phyloP scores from a whole-genome alignment of 2,113 vertebrate genomes.

The Larimichthys crocea region DNA sequence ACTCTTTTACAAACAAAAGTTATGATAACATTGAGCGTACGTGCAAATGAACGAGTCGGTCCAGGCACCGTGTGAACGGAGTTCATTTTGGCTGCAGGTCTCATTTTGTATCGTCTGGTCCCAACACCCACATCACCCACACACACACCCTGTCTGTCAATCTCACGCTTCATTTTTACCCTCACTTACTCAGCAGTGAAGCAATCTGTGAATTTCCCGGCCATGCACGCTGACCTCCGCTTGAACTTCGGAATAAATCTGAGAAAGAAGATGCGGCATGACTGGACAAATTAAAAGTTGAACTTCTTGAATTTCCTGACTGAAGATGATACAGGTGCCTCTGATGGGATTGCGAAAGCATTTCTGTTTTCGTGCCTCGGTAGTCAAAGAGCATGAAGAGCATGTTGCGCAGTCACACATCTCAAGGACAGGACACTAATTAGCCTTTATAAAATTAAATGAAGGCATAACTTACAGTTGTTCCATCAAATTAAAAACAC shows the following conservation, averaged over 20 bases:
- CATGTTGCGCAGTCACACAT: slow-evolving; percentile 32
- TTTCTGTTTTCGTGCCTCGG: slow-evolving; percentile 11
- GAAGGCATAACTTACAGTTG: slow-evolving; percentile 54
- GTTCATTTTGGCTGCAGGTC: slow-evolving; percentile 7
- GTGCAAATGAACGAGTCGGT: not conserved
- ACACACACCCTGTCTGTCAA: not conserved
- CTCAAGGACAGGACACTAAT: slow-evolving; percentile 66
- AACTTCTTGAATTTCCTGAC: not conserved
- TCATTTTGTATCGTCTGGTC: not conserved
- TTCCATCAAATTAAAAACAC: slow-evolving; percentile 64
- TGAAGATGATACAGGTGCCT: not conserved
- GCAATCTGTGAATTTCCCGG: not conserved
- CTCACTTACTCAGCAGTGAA: not conserved
- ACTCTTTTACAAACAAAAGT: no score
- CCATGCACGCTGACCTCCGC: not conserved
- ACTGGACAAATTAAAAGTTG: not conserved
- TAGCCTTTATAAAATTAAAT: slow-evolving; percentile 58
- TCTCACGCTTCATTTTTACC: slow-evolving; percentile 7
- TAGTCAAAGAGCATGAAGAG: not conserved
- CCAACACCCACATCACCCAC: not conserved
- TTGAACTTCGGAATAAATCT: not conserved
- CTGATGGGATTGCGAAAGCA: not conserved
- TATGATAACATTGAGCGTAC: not conserved
- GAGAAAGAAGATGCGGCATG: not conserved
- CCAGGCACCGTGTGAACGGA: not conserved